A percentile compares a stretch with the other conserved stretches of the same genome.
Conservation (phyloP, 2,113 vertebrate species). For the Vimba vimba region DNA sequence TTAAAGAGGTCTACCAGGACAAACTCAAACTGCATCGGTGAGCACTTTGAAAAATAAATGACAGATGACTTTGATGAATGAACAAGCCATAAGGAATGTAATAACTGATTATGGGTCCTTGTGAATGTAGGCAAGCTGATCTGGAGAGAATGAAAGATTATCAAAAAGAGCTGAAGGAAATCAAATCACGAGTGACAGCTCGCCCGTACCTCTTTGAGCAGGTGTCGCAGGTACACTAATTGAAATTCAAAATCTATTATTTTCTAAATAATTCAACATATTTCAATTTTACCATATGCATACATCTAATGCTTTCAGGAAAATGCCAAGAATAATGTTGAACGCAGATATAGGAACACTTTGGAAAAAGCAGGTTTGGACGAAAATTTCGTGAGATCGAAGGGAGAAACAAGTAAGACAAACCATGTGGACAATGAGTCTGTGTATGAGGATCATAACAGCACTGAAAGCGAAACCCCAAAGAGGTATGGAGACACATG, state of each 20-base stretch:
- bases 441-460: conserved; percentile 52
- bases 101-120: conserved; percentile 52
- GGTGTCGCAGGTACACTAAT: conserved; percentile 76
- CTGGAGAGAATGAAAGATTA: conserved; percentile 85
- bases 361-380: conserved; percentile 82
- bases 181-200: conserved; percentile 83
- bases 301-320: conserved; percentile 65
- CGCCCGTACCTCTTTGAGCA: conserved; percentile 92
- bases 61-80: not conserved
- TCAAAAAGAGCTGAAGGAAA: conserved; percentile 86
- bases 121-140: conserved; percentile 81
- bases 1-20: conserved; percentile 83
- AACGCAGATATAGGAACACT: conserved; percentile 79
- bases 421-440: conserved; percentile 54
- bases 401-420: conserved; percentile 66
- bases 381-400: conserved; percentile 85
- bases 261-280: not conserved
- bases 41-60: conserved; percentile 52
- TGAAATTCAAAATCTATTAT: not conserved
- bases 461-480: conserved; percentile 49
- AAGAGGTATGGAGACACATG: conserved; percentile 61
- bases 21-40: conserved; percentile 84
- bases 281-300: not conserved
- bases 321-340: conserved; percentile 80
- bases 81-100: not conserved